Base-by-base conservation (phyloP, 2,113 vertebrate genomes). In the Grammomys dolichurus region DNA sequence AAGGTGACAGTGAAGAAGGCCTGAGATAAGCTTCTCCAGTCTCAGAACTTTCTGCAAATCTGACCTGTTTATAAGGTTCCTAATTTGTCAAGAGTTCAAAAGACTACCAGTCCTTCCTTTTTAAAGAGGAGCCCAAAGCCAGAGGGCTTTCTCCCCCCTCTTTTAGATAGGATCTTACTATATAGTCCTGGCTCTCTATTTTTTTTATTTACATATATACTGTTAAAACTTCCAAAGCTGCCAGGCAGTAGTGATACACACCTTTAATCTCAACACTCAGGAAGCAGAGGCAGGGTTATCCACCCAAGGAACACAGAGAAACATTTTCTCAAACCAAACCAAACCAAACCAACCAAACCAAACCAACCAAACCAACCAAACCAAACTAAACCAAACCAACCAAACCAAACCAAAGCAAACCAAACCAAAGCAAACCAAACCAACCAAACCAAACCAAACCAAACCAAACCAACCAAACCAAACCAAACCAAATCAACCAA, bases 171-270 rank as follows among this genome's bases (percentile, higher is more conserved):
- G 12, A n/a, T 81, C 36, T 58, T 10, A 58, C 17, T 56, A 11
- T 12, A 58, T 20, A 54, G 8, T 31, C 31, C 48, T 36, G 48
- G 28, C 31, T 77, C 6, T 51, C 48, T 51, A 6, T 51, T 51
- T 51, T 51, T 70, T 87, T 40, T 87, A 22, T 92, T 95, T 92
- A 78, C 70, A n/a, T 92, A 40, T 93, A 10, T 87, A 12, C 36
- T 75, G 11, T 11, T 67, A 87, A 93, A 85, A 54, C 46, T 67
- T 67, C 11, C 26, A 78, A 92, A 89, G 28, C 31, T 33, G 31
- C 31, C 13, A 13, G 28, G 65, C 65, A 10, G 58, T 60, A 20
- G 19, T 60, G 20, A 60, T 7, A 19, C 19, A 60, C 20, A 60
- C 20, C 19, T 31, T 69, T 65, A 28, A 65, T 65, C 26, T 26